Percentiles rank a stretch among this genome's conserved stretches.
Conservation (phyloP, 2,113 vertebrate genomes). For the Phylloscopus trochilus region DNA sequence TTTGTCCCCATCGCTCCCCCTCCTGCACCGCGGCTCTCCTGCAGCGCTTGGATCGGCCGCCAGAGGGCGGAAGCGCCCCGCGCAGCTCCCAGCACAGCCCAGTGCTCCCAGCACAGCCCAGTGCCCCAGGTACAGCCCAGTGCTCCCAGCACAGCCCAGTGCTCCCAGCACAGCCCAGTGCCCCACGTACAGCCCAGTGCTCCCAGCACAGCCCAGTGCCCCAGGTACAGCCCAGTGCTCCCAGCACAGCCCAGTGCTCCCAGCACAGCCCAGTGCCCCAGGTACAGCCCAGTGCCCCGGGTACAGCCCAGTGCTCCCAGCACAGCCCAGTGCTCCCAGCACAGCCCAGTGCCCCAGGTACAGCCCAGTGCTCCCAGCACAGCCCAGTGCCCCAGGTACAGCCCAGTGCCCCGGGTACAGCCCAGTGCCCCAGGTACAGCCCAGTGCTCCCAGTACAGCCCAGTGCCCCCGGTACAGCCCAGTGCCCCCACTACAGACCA, state of each 20-base stretch:
- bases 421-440: too few relatives aligned
- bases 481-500: too few relatives aligned
- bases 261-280: not conserved
- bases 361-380: too few relatives aligned
- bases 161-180: not conserved
- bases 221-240: not conserved
- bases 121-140: not conserved
- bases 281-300: not conserved
- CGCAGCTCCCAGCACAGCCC: not conserved
- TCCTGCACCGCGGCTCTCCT: accelerated
- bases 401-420: too few relatives aligned
- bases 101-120: not conserved
- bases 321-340: not conserved
- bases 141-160: not conserved
- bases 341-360: not conserved
- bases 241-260: not conserved
- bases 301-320: not conserved
- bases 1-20: accelerated
- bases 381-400: too few relatives aligned
- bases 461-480: too few relatives aligned
- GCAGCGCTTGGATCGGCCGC: not conserved
- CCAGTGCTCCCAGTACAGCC: too few relatives aligned
- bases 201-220: not conserved
- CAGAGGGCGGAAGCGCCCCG: not conserved
- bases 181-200: not conserved